Percentiles rank a stretch among this genome's conserved stretches.
Conservation (phyloP, 2,797 vertebrate genomes). For the Sparidentex hasta region DNA sequence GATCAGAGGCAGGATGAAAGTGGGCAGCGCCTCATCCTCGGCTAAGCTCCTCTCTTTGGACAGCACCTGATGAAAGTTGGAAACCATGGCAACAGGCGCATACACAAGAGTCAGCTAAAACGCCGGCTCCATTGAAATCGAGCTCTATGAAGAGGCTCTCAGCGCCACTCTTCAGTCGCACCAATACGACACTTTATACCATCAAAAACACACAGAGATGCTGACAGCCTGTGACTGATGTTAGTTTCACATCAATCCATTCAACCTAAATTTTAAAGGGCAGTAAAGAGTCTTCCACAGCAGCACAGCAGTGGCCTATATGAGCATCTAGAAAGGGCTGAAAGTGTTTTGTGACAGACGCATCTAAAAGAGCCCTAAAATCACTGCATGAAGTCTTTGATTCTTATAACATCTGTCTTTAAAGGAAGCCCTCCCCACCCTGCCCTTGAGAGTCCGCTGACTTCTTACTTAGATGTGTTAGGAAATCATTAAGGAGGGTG, state of each 20-base stretch:
- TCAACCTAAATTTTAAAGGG: background rate
- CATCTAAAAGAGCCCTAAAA: background rate
- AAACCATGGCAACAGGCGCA: conserved; percentile 86
- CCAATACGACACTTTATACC: conserved; percentile 40
- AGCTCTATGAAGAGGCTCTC: conserved; percentile 63
- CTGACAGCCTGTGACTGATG: conserved; percentile 20
- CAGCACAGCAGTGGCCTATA: background rate
- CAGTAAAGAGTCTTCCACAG: background rate
- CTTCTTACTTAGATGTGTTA: conserved; percentile 59
- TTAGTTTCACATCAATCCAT: conserved; percentile 24
- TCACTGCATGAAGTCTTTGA: conserved; percentile 41
- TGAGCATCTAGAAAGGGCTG: background rate
- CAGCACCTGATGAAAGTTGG: conserved; percentile 82
- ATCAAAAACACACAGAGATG: conserved; percentile 37
- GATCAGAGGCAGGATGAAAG: conserved; percentile 72
- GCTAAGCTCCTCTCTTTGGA: conserved; percentile 72
- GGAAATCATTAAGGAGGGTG: conserved; percentile 59
- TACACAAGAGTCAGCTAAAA: conserved; percentile 78
- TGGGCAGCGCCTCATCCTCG: conserved; percentile 66
- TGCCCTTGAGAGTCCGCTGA: conserved; percentile 78
- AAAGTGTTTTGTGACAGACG: background rate
- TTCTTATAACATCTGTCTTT: conserved; percentile 46
- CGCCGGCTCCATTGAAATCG: conserved; percentile 59
- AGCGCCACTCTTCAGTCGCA: conserved; percentile 50
- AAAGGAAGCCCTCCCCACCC: conserved; percentile 35